Conservation (phyloP, 2,113 vertebrate genomes). For the Microtus montanus region DNA sequence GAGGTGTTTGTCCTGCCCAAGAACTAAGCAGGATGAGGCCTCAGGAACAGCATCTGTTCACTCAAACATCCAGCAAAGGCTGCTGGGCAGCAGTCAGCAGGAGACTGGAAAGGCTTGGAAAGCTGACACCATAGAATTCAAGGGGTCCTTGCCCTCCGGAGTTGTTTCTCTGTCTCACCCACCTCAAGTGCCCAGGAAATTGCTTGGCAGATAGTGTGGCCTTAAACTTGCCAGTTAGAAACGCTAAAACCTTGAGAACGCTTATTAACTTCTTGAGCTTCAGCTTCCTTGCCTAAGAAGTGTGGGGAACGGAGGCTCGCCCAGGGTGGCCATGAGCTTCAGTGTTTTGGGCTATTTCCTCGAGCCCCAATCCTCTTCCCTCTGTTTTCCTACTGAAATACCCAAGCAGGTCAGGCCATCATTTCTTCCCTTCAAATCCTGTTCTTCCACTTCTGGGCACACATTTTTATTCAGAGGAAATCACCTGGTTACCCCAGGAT, state of each 20-base stretch:
- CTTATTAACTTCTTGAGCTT: neutral
- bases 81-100: neutral
- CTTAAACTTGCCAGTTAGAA: neutral
- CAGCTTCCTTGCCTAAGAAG: neutral
- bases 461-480: neutral
- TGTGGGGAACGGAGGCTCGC: neutral
- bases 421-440: neutral
- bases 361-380: accelerated
- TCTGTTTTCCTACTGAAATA: neutral
- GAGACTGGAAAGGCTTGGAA: neutral
- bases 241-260: neutral
- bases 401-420: neutral
- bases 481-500: neutral
- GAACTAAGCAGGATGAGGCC: neutral
- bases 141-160: neutral
- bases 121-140: neutral
- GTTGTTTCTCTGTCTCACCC: neutral
- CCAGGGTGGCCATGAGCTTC: neutral
- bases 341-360: neutral
- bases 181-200: neutral
- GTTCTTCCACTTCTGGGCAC: neutral
- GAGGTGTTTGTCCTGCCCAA: neutral
- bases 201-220: neutral
- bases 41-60: neutral
- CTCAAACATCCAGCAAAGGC: neutral